phyloP scores from a whole-genome alignment of 1,140 invertebrate species.

The Euura lappo region DNA sequence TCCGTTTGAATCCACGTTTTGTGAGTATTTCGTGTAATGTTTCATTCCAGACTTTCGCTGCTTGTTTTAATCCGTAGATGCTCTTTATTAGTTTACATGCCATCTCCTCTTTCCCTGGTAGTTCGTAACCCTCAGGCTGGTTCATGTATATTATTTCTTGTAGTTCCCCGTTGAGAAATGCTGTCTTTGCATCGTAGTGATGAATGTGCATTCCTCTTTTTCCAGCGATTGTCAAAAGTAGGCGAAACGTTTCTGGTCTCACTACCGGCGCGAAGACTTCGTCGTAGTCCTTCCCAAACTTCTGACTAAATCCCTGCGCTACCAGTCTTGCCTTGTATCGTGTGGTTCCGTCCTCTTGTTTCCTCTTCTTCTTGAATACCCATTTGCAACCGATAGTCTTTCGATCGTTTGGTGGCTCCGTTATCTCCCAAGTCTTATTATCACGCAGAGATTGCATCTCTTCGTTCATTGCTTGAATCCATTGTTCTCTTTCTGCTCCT shows the following conservation, averaged over 20 bases:
- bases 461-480: slow-evolving; percentile 41
- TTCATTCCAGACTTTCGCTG: slow-evolving; percentile 35
- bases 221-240: slow-evolving; percentile 3
- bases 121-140: slow-evolving; percentile 2
- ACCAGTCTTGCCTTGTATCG: slow-evolving; percentile 22
- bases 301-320: slow-evolving; percentile 26
- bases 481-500: slow-evolving; percentile 20
- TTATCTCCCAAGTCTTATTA: background rate
- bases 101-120: background rate
- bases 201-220: slow-evolving; percentile 26
- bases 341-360: slow-evolving; percentile 18
- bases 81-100: slow-evolving; percentile 25
- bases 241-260: slow-evolving; percentile 6
- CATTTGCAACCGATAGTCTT: slow-evolving; percentile 15
- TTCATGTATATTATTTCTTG: too few species aligned
- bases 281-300: slow-evolving; percentile 35
- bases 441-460: too few species aligned
- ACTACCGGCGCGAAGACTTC: slow-evolving; percentile 24
- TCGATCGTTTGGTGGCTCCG: background rate
- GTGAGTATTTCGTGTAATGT: slow-evolving; percentile 19
- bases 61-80: slow-evolving; percentile 35
- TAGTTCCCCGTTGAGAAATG: too few species aligned
- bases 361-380: slow-evolving; percentile 25
- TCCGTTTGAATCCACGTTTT: slow-evolving; percentile 17
- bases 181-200: too few species aligned